Percentiles rank a stretch among this genome's conserved stretches.
These are phyloP conservation scores for Brienomyrus brachyistius DNA, from an alignment of 2,113 vertebrate genomes.

Conservation along the genomic window DNA sequence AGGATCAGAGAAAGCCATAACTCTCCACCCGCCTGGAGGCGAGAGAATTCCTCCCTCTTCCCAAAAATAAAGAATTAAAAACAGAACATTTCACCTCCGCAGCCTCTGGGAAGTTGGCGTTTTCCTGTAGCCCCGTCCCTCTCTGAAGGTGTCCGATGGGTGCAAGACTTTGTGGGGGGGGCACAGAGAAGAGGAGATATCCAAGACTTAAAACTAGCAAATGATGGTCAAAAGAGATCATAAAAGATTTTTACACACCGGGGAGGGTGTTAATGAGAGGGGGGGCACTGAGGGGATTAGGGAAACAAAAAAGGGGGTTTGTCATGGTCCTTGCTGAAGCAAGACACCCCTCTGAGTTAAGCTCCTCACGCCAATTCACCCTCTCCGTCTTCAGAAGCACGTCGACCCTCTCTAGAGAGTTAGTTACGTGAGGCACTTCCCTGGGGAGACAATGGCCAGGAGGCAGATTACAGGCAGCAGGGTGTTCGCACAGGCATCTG, in stretches of 20 bases:
- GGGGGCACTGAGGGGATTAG: not conserved
- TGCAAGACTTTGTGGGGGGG: not conserved
- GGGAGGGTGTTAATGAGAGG: not conserved
- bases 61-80: conserved; percentile 33
- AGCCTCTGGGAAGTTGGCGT: not conserved
- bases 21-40: conserved; percentile 43
- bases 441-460: not conserved
- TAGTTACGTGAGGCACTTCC: not conserved
- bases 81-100: conserved; percentile 44
- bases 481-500: not conserved
- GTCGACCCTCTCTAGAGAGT: not conserved
- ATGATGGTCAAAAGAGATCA: not conserved
- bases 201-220: not conserved
- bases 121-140: not conserved
- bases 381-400: not conserved
- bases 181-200: not conserved
- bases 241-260: not conserved
- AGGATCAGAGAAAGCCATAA: conserved; percentile 49
- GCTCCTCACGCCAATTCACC: not conserved
- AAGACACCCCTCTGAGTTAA: not conserved
- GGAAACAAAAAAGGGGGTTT: not conserved
- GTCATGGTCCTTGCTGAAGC: not conserved
- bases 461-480: not conserved
- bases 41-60: conserved; percentile 39
- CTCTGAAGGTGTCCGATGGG: not conserved